Conservation (phyloP, 2,888 invertebrate genomes). For the Phyto melanocephala region DNA sequence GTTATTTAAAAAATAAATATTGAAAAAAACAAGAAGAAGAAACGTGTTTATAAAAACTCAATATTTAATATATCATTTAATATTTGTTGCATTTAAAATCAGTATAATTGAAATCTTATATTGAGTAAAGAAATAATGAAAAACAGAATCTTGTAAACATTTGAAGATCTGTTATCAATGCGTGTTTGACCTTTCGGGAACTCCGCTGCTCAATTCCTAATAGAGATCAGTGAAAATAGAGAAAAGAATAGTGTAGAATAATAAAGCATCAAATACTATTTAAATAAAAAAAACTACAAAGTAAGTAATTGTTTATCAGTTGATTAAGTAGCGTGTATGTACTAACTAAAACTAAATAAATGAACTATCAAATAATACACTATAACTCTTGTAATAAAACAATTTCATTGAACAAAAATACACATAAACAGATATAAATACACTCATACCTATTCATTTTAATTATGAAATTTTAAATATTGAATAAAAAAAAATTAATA, state of each 20-base stretch:
- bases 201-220: background rate
- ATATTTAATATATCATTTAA: background rate
- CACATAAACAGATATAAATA: too few relatives aligned
- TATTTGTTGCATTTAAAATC: background rate
- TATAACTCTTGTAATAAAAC: too few relatives aligned
- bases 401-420: too few relatives aligned
- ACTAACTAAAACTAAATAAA: background rate
- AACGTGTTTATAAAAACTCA: too few relatives aligned
- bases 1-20: too few relatives aligned
- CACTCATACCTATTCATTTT: too few relatives aligned
- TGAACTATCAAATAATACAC: too few relatives aligned
- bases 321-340: background rate
- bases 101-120: background rate
- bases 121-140: background rate
- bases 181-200: constrained; percentile 49
- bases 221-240: background rate
- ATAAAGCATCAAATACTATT: background rate
- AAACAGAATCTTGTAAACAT: constrained; percentile 14
- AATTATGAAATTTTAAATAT: too few relatives aligned
- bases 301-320: constrained; percentile 21
- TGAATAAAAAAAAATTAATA: too few relatives aligned
- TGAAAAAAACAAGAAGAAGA: too few relatives aligned
- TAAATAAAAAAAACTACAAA: constrained; percentile 17
- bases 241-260: background rate
- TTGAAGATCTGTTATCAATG: constrained; percentile 56